Conservation (phyloP, 1,140 invertebrate genomes). For the Chelonus insularis region DNA sequence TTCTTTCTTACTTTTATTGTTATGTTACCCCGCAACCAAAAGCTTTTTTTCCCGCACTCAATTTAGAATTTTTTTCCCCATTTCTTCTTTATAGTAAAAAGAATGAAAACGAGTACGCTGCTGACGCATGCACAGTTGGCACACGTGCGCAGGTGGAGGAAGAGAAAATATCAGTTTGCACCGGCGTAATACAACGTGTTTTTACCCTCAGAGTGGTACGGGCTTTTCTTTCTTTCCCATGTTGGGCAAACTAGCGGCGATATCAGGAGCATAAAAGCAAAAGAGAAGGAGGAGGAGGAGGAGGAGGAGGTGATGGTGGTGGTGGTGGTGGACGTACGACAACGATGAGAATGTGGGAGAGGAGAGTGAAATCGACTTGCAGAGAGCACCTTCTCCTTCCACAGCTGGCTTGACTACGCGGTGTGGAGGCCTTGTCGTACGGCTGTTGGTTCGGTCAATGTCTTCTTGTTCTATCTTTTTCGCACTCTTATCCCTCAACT, state of each 20-base stretch:
- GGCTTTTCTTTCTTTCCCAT: conserved; percentile 13
- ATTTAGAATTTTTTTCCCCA: background rate
- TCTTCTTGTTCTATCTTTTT: conserved; percentile 48
- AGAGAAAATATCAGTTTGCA: conserved; percentile 15
- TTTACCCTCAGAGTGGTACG: conserved; percentile 20
- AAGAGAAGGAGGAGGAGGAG: background rate
- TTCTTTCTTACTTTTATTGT: background rate
- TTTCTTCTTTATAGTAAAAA: background rate
- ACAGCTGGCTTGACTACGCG: conserved; percentile 46
- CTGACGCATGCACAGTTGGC: conserved; percentile 39
- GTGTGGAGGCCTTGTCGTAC: conserved; percentile 49
- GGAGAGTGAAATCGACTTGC: conserved; percentile 11
- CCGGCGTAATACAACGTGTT: conserved; percentile 13
- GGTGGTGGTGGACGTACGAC: background rate
- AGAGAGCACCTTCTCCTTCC: conserved; percentile 37
- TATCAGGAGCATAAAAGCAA: background rate
- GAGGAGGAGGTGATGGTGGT: background rate
- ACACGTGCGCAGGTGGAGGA: conserved; percentile 46
- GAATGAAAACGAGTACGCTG: conserved; percentile 22
- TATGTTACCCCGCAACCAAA: background rate
- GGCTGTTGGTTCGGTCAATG: conserved; percentile 59
- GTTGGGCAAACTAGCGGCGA: background rate
- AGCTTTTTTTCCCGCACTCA: background rate
- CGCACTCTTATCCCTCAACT: conserved; percentile 16
- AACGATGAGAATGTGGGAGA: conserved; percentile 6